Evolutionary conservation across 2,113 vertebrate genomes (phyloP).

Genomic region (Poicephalus meyeri): DNA sequence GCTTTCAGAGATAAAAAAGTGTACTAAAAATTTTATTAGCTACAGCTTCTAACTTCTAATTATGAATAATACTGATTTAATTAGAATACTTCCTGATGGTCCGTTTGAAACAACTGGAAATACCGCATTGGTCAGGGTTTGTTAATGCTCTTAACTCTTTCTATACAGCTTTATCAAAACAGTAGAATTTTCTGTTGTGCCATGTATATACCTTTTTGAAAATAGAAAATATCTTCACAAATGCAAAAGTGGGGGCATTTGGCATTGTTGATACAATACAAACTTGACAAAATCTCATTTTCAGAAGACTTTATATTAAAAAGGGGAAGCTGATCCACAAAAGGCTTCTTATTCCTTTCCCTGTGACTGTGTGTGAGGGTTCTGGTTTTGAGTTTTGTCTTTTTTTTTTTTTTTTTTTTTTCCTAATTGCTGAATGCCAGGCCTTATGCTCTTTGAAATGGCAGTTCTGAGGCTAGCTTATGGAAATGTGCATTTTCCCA

Average conservation of each 20-base stretch:
- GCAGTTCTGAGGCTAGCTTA: not conserved
- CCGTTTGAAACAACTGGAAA: not conserved
- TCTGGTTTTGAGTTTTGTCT: not conserved
- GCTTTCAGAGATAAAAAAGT: slow-evolving; percentile 45
- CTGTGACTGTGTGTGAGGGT: not conserved
- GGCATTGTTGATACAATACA: not conserved
- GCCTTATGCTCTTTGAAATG: not conserved
- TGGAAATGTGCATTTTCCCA: not conserved
- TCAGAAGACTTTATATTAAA: not conserved
- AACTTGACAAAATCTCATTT: not conserved
- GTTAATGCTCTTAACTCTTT: not conserved
- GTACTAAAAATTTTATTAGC: slow-evolving; percentile 64
- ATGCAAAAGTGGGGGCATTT: not conserved
- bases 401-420: not conserved
- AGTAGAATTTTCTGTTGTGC: not conserved
- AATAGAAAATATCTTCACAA: not conserved
- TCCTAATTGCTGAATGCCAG: not conserved
- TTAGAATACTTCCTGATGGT: slow-evolving; percentile 1
- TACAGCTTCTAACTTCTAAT: slow-evolving; percentile 33
- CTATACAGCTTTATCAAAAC: not conserved
- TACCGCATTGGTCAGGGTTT: not conserved
- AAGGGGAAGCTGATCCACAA: not conserved
- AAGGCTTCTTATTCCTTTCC: not conserved
- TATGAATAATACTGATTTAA: slow-evolving; percentile 42
- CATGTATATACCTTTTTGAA: not conserved